These are phyloP conservation scores for Volucella inflata DNA, from an alignment of 2,888 invertebrate species.

Conservation along the genomic window DNA sequence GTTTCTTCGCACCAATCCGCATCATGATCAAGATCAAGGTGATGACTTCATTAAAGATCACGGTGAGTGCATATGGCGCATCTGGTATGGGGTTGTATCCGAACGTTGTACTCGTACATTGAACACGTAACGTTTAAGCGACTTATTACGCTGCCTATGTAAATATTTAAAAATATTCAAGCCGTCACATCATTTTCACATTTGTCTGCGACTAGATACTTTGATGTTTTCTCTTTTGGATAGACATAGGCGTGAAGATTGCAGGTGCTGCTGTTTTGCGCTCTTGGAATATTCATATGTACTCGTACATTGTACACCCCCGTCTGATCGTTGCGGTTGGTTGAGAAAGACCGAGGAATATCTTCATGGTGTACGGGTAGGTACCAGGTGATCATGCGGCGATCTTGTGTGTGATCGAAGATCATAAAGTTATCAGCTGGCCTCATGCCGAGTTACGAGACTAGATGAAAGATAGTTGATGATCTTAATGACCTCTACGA, in stretches of 20 bases:
- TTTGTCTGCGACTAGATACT: background rate
- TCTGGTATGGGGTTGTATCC: background rate
- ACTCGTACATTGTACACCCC: background rate
- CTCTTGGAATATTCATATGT: constrained; percentile 24
- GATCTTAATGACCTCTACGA: no score
- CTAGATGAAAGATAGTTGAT: no score
- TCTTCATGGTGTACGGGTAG: background rate
- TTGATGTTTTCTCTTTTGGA: constrained; percentile 4
- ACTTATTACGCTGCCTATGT: constrained; percentile 20
- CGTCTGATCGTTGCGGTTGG: background rate
- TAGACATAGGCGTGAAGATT: background rate
- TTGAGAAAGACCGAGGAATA: background rate
- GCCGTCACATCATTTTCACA: constrained; percentile 35
- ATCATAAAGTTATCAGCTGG: no score
- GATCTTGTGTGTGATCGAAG: background rate
- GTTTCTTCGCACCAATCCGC: constrained; percentile 37
- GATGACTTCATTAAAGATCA: constrained; percentile 45
- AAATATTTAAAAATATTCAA: constrained; percentile 57
- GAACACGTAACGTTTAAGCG: constrained; percentile 11
- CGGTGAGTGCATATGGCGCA: constrained; percentile 12
- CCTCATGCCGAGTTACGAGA: no score
- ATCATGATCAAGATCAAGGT: constrained; percentile 66
- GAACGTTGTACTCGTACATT: background rate
- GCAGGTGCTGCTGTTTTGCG: constrained; percentile 6
- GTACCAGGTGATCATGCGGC: constrained; percentile 24